Evolutionary conservation across 2,888 invertebrate species (phyloP).

Genomic region (Chrysopilus asiliformis): DNA sequence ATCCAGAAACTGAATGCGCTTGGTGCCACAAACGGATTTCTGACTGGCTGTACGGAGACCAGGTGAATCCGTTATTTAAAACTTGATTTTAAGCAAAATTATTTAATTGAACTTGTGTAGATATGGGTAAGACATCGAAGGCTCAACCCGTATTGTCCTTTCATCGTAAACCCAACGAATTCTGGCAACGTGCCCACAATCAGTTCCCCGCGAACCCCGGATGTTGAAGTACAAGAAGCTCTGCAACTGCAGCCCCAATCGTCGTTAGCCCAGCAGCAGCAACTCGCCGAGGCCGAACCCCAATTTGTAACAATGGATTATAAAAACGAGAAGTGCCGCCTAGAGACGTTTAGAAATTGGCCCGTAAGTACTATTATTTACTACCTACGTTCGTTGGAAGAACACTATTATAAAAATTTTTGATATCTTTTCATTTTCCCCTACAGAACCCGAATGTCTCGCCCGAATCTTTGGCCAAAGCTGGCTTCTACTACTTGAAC

Average conservation of each 20-base stretch:
- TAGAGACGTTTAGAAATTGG: slow-evolving; percentile 63
- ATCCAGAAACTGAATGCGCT: slow-evolving; percentile 63
- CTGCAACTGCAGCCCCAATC: too few species aligned
- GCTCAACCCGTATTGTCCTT: slow-evolving; percentile 54
- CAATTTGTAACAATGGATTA: slow-evolving; percentile 38
- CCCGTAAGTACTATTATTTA: slow-evolving; percentile 49
- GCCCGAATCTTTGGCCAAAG: slow-evolving; percentile 59
- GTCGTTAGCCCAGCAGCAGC: too few species aligned
- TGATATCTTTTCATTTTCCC: too few species aligned
- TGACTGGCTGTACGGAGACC: slow-evolving; percentile 66
- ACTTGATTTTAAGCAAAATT: background rate
- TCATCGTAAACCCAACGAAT: slow-evolving; percentile 49
- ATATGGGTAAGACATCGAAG: slow-evolving; percentile 54
- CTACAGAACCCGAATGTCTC: slow-evolving; percentile 40
- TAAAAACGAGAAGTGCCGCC: slow-evolving; percentile 51
- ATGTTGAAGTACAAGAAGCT: too few species aligned
- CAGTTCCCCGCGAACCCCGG: background rate
- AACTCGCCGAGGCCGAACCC: background rate
- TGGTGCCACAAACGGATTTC: slow-evolving; percentile 56
- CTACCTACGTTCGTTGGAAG: too few species aligned
- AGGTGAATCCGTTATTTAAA: too few species aligned
- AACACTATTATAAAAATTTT: background rate
- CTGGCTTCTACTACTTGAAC: slow-evolving; percentile 74
- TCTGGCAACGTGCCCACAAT: slow-evolving; percentile 53
- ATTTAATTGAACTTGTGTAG: slow-evolving; percentile 13